Evolutionary conservation across 1,140 invertebrate genomes (phyloP), one percentile per base, ranked within the genome.

Genomic region (Drosophila micromelanica): DNA sequence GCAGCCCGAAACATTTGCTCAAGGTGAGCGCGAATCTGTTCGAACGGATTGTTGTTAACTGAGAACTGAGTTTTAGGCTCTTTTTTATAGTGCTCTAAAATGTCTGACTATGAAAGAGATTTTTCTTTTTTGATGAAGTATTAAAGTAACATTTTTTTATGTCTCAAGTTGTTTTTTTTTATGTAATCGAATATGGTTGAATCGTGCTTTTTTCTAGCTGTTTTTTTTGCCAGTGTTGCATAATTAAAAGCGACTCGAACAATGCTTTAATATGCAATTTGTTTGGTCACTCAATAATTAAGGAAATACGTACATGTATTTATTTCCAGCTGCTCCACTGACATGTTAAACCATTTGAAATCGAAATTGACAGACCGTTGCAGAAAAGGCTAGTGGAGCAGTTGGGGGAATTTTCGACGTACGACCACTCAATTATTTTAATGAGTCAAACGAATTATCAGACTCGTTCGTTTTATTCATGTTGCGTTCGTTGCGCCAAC

Each of bases 291-390:
- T 70, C 57, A 35, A 51, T 67, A 85, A 76, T 84, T 84, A 84
- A 73, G 63, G 60, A 76, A 79, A 76, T 73, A 59, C 57, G 20
- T 57, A 57, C 49, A 56, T 78, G 61, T 42, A 73, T 70, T 63
- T 64, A 69, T 73, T 79, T 76, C 57, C 70, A 84, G 56, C 65
- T 74, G 67, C 59, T 75, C 59, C 73, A 75, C 67, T 75, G 60
- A 75, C 73, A 71, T 75, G 65, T 79, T 79, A 69, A 84, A 65
- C 40, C 46, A 63, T 79, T 73, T 57, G 45, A n/a, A 60, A 70
- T 43, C n/a, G 38, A 40, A 55, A 64, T 65, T 73, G 64, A 69
- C 56, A 76, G 64, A 69, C 40, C 49, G 51, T 73, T 68, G 23
- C 59, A 17, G 23, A 48, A 6, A 37, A 35, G 7, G 27, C 9